phyloP scores from a whole-genome alignment of 2,888 invertebrate genomes.

The Eremobia ochroleuca region DNA sequence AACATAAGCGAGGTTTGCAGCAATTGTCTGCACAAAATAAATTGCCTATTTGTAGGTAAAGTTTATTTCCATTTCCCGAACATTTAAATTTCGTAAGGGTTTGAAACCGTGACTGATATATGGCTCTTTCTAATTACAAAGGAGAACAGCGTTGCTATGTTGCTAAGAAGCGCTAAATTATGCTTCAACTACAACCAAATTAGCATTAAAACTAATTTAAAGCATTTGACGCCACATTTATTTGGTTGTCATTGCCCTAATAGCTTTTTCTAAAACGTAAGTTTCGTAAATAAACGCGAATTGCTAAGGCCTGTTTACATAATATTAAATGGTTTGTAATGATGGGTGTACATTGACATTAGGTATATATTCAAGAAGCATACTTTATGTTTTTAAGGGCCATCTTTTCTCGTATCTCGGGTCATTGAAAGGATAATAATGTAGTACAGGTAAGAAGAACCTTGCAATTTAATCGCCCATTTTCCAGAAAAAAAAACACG shows the following conservation, averaged over 20 bases:
- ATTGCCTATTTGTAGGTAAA: background rate
- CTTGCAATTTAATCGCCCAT: no score
- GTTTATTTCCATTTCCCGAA: constrained; percentile 2
- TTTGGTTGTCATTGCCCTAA: constrained; percentile 45
- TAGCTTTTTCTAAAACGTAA: constrained; percentile 27
- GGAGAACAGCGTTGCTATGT: constrained; percentile 5
- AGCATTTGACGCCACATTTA: constrained; percentile 62
- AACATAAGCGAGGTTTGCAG: background rate
- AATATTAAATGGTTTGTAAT: background rate
- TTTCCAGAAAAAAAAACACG: no score
- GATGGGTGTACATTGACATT: background rate
- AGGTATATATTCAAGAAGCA: no score
- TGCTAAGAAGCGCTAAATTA: constrained; percentile 38
- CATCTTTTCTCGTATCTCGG: background rate
- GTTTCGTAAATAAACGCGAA: constrained; percentile 1
- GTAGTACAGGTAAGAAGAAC: no score
- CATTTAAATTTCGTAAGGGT: constrained; percentile 44
- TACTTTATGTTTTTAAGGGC: no score
- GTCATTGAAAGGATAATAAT: background rate
- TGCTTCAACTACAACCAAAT: constrained; percentile 23
- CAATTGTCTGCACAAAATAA: background rate
- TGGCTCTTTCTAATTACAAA: constrained; percentile 32
- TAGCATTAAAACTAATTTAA: constrained; percentile 56
- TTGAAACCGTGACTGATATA: constrained; percentile 47
- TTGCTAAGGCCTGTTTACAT: constrained; percentile 25